A percentile compares a stretch with the other conserved stretches of the same genome.
phyloP scores from a whole-genome alignment of 2,113 vertebrate genomes.

The Ariopsis seemanni region DNA sequence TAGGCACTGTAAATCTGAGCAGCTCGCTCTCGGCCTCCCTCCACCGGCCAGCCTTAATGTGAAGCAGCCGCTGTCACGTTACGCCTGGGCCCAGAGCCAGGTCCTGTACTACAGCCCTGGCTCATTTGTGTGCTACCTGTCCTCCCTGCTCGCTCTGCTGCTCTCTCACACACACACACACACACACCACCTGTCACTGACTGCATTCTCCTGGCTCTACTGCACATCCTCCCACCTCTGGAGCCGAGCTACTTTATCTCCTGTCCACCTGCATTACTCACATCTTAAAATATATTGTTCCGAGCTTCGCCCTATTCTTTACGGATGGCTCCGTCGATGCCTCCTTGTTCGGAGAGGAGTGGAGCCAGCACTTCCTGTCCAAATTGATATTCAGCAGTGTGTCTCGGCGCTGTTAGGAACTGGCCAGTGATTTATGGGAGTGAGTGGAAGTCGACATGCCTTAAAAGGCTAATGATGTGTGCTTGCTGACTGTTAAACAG shows the following conservation, averaged over 20 bases:
- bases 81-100: constrained; percentile 39
- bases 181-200: constrained; percentile 33
- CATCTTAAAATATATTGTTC: constrained; percentile 25
- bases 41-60: constrained; percentile 5
- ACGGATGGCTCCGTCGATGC: constrained; percentile 18
- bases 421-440: constrained; percentile 39
- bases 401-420: constrained; percentile 23
- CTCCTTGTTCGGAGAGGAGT: neutral
- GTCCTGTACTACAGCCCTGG: constrained; percentile 24
- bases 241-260: constrained; percentile 14
- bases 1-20: constrained; percentile 43
- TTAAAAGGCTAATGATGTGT: constrained; percentile 49
- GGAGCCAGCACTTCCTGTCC: neutral
- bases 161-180: constrained; percentile 9
- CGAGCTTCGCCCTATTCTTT: constrained; percentile 12
- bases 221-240: constrained; percentile 32
- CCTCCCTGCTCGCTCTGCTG: constrained; percentile 23
- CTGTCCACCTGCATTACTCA: constrained; percentile 32
- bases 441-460: constrained; percentile 26
- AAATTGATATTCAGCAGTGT: constrained; percentile 25
- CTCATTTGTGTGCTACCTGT: constrained; percentile 42
- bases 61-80: constrained; percentile 5
- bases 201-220: constrained; percentile 29
- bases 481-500: constrained; percentile 46
- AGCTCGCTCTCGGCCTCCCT: constrained; percentile 20